These are phyloP conservation scores for Bradypus variegatus DNA, from an alignment of 2,797 vertebrate species.

Conservation along the genomic window DNA sequence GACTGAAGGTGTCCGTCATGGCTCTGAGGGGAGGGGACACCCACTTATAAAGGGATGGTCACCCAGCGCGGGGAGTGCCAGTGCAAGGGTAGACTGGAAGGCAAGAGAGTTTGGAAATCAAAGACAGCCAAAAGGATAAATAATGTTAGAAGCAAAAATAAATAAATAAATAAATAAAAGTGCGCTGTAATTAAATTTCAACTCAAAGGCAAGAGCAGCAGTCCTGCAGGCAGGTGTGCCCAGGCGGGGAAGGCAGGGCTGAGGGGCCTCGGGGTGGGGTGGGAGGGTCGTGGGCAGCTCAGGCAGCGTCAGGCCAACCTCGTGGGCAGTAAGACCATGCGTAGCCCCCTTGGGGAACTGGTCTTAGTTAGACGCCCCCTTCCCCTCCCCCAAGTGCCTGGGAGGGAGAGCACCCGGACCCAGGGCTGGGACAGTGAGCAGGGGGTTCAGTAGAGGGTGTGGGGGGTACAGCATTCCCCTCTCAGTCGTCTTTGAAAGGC, in stretches of 20 bases:
- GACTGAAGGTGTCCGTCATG: not conserved
- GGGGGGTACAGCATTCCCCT: not conserved
- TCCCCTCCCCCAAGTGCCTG: not conserved
- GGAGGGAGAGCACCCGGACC: not conserved
- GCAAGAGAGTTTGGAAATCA: not conserved
- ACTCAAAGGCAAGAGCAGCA: not conserved
- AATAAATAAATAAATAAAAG: not conserved
- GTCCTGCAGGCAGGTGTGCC: not conserved
- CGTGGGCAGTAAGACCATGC: not conserved
- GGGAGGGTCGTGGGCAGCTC: not conserved
- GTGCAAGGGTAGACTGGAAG: not conserved
- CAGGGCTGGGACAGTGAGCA: not conserved
- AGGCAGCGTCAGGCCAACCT: not conserved
- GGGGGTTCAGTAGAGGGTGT: not conserved
- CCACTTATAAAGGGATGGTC: not conserved
- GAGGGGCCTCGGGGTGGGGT: not conserved
- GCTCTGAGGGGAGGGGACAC: not conserved
- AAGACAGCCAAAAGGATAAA: constrained; percentile 11
- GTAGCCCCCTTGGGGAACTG: not conserved
- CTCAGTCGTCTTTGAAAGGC: not conserved
- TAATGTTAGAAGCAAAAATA: not conserved
- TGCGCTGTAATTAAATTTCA: not conserved
- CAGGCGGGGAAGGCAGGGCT: not conserved
- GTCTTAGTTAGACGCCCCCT: not conserved
- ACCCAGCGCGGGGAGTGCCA: not conserved